These are phyloP conservation scores for Echinarachnius parma DNA, from an alignment of 53 echinoderm and acorn worm genomes.

Conservation along the genomic window DNA sequence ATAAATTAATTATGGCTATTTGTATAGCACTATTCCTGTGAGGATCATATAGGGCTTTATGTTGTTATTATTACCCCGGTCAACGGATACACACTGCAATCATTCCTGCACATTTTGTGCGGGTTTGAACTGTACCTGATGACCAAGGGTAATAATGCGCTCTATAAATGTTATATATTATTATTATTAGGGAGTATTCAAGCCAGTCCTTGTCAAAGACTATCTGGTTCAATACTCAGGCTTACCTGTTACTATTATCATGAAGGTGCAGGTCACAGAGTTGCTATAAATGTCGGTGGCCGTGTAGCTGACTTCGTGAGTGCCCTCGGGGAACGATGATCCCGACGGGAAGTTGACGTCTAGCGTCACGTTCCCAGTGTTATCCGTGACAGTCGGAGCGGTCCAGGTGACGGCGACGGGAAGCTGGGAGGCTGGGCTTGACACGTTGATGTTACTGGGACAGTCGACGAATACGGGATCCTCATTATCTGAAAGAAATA, in stretches of 20 bases:
- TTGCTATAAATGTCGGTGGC: constrained; percentile 20
- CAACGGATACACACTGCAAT: too few species aligned
- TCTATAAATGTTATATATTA: too few species aligned
- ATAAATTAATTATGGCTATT: too few species aligned
- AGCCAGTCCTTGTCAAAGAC: too few species aligned
- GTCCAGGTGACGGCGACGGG: constrained; percentile 45
- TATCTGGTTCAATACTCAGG: too few species aligned
- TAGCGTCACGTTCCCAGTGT: constrained; percentile 12
- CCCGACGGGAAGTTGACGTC: constrained; percentile 20
- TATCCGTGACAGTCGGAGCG: constrained; percentile 44
- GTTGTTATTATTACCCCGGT: too few species aligned
- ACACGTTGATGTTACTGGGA: constrained; percentile 5
- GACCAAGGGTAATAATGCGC: too few species aligned
- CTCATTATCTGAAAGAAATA: constrained; percentile 34
- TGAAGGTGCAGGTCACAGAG: not conserved
- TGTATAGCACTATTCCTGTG: too few species aligned
- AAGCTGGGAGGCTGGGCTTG: constrained; percentile 14
- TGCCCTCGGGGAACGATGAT: constrained; percentile 20
- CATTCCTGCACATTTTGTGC: too few species aligned
- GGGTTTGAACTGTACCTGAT: too few species aligned
- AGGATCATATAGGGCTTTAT: too few species aligned
- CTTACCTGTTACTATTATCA: constrained; percentile 6
- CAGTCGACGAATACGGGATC: constrained; percentile 49
- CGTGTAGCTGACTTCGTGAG: constrained; percentile 19
- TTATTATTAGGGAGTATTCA: too few species aligned